phyloP scores from a whole-genome alignment of 2,888 invertebrate genomes.

The Apamea anceps region DNA sequence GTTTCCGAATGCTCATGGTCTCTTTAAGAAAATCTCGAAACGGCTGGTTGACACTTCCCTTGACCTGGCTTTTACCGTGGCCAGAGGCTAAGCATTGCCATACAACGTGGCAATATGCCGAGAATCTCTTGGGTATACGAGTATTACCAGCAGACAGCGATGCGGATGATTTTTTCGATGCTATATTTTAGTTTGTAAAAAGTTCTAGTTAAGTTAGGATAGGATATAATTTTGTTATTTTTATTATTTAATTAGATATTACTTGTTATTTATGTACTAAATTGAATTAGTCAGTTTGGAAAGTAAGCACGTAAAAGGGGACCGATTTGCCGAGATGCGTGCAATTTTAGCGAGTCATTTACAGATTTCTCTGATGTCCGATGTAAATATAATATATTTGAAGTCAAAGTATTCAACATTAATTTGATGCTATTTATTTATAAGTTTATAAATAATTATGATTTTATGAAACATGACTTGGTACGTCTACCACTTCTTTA shows the following conservation, averaged over 20 bases:
- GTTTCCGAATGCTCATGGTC: too few species aligned
- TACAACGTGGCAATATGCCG: too few species aligned
- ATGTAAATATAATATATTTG: background rate
- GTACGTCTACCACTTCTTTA: constrained; percentile 44
- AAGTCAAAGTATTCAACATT: background rate
- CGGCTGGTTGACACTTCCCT: background rate
- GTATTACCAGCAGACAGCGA: background rate
- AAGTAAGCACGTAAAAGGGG: background rate
- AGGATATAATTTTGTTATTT: too few species aligned
- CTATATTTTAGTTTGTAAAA: background rate
- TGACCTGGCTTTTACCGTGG: background rate
- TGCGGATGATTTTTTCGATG: background rate
- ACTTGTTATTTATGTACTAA: too few species aligned
- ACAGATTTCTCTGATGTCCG: background rate
- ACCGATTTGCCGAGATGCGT: background rate
- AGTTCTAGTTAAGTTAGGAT: background rate
- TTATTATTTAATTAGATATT: too few species aligned
- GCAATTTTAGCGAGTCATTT: background rate
- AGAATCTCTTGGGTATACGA: background rate
- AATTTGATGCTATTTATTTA: background rate
- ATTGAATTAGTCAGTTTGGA: background rate
- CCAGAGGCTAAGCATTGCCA: background rate
- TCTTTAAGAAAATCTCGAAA: too few species aligned
- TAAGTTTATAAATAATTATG: background rate
- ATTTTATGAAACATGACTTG: background rate